Base-by-base conservation (phyloP, 1,140 invertebrate species). In the Charaxes varanes region DNA sequence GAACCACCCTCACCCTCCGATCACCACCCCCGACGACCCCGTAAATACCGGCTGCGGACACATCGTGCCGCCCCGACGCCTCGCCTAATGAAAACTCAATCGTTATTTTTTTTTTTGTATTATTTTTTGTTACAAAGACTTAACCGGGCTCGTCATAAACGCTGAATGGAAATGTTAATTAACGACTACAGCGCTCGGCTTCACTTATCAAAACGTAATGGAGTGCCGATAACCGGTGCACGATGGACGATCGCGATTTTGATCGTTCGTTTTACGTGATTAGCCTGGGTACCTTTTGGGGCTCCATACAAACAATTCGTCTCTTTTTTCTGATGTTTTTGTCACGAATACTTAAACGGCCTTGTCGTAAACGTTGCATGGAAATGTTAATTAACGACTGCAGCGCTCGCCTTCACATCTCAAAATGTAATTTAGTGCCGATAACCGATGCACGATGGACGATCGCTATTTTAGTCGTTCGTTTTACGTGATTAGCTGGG, bases 71-170 rank as follows among this genome's bases (percentile, higher is more conserved):
- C 74, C 65, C 72, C 70, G 71, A 73, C 71, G 72, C 74, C 64
- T 73, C 66, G 47, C 56, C 70, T 82, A 78, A 79, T 82, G 77
- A 82, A 79, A 82, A 76, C 73, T 72, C 64, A 53, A 77, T 78
- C 65, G n/a, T n/a, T n/a, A n/a, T n/a, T n/a, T 72, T 55, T 73
- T 62, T 70, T 66, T 63, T 72, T 67, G 66, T 63, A 70, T 72
- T 76, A 69, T 68, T 46, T 55, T 68, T 61, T 55, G n/a, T 41
- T 55, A 49, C 52, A 50, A 56, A 48, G 38, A 34, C 64, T 46
- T 58, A 67, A 67, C 54, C 44, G 42, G 48, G 48, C 56, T 52
- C 62, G 47, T 64, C 64, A 63, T 54, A 58, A 62, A 62, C 51
- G 47, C 52, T 61, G 59, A 64, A 61, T 67, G 50, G 51, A 60